Evolutionary conservation across 2,113 vertebrate genomes (phyloP), one percentile per base, ranked within the genome.

Genomic region (Sylvietta virens): DNA sequence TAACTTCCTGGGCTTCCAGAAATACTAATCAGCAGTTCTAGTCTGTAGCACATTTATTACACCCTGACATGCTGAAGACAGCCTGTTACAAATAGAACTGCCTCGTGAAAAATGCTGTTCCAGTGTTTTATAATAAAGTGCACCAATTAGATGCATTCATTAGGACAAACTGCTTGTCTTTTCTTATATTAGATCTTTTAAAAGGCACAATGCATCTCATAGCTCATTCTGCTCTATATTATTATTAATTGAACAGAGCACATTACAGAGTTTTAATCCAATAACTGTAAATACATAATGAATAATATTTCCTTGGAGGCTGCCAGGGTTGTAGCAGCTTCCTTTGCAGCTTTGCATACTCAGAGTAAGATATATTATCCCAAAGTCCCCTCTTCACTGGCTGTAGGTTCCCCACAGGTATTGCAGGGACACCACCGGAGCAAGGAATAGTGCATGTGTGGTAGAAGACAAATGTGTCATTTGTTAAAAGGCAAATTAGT

Each of bases 81-180:
- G 98, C 96, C 97, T 90, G 97, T 98, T 98, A 98, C 98, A 98
- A 98, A 98, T 98, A 98, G 97, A 98, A 97, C 97, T 96, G 97
- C 98, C 95, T 97, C 9, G 72, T 98, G 97, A 98, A 98, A 98
- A 98, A 98, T 98, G 98, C 98, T 98, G 97, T 94, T 97, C 95
- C 94, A 97, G 96, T 97, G 97, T 97, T 98, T 98, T 98, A 97
- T 98, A 98, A 98, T 98, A 98, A 98, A 98, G 97, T 98, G 97
- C 91, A 97, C 98, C 98, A 98, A 98, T 98, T 98, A 98, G 95
- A 98, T 94, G 94, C 97, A 98, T 98, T 98, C 97, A 98, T 98
- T 98, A 98, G 98, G 97, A 98, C 97, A 98, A 98, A 98, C 97
- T 98, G 97, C 97, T 98, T 98, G 97, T 98, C 98, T 98, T 97